Base-by-base conservation (phyloP, 2,888 invertebrate genomes). In the Tricholauxania praeusta region DNA sequence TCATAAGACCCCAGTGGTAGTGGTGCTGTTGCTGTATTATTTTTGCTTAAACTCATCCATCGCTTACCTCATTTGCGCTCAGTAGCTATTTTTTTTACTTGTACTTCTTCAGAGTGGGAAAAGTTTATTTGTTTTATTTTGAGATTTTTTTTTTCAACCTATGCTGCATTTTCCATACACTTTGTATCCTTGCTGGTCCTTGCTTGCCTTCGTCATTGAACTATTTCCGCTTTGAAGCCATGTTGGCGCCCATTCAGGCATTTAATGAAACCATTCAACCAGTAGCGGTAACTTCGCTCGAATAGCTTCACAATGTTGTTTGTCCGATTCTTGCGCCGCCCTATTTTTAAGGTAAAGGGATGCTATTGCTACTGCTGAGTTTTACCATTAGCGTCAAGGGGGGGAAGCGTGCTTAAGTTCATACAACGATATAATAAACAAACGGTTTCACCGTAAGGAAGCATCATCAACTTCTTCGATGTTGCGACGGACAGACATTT, bases 191-290 rank as follows among this genome's bases (percentile, higher is more conserved):
- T 65, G 15, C 28, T 62, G 39, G 39, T 39, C 32, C 15, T 62
- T 19, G 64, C 64, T 51, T 22, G 51, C 14, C 32, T 52, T 65
- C 10, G 28, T 51, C 22, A 28, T 51, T 15, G 64, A 47, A 49
- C 51, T 19, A 32, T 51, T 83, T 83, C 83, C 79, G 82, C 84
- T 84, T 84, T 84, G 83, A 83, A 75, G 74, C 71, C 78, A 80
- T 82, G 82, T 80, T 84, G 80, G 81, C 79, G 82, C 79, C 82
- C 82, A 83, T 80, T 82, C 82, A 84, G 79, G 83, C 84, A 82
- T 84, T 83, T 81, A 80, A 81, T 79, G 82, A 79, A 83, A 75
- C 77, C 81, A 82, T 74, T 73, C 76, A 75, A 78, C 75, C 78
- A 77, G 77, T 76, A 79, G 76, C 79, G 75, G 75, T 77, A 76